Conservation (phyloP, 2,113 vertebrate genomes). For the Mormyrus iriodes region DNA sequence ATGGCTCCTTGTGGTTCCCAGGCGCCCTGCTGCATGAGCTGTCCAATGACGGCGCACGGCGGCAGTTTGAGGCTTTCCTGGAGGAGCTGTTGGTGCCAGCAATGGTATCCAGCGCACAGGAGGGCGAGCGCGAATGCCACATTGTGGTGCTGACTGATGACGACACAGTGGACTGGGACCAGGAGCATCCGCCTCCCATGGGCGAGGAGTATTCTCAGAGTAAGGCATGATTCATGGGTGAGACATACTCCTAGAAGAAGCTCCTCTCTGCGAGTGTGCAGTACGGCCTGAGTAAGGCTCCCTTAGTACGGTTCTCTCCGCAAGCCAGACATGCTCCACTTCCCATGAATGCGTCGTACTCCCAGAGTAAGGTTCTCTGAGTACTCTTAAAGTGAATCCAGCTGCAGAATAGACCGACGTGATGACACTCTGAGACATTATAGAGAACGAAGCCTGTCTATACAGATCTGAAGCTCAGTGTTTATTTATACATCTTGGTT, state of each 20-base stretch:
- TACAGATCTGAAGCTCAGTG: not conserved
- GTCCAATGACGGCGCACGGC: constrained; percentile 72
- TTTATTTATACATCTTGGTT: not conserved
- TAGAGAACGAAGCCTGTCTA: not conserved
- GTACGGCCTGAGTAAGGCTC: not conserved
- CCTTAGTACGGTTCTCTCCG: not conserved
- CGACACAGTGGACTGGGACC: constrained; percentile 75
- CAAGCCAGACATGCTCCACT: not conserved
- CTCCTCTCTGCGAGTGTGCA: not conserved
- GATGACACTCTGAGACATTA: not conserved
- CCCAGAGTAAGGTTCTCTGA: not conserved
- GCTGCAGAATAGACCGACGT: not conserved
- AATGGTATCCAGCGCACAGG: constrained; percentile 70
- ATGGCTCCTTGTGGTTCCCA: constrained; percentile 36
- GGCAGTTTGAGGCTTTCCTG: constrained; percentile 70
- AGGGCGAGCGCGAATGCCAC: constrained; percentile 71
- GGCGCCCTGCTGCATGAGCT: constrained; percentile 72
- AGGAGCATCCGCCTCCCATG: constrained; percentile 73
- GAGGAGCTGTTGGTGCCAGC: constrained; percentile 72
- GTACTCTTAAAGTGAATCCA: not conserved
- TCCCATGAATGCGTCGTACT: not conserved
- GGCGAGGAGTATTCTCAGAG: constrained; percentile 53
- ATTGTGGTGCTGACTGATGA: constrained; percentile 71
- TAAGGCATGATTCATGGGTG: not conserved
- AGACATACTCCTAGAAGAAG: not conserved